Evolutionary conservation across 2,888 invertebrate genomes (phyloP).

Genomic region (Meloe dianella): DNA sequence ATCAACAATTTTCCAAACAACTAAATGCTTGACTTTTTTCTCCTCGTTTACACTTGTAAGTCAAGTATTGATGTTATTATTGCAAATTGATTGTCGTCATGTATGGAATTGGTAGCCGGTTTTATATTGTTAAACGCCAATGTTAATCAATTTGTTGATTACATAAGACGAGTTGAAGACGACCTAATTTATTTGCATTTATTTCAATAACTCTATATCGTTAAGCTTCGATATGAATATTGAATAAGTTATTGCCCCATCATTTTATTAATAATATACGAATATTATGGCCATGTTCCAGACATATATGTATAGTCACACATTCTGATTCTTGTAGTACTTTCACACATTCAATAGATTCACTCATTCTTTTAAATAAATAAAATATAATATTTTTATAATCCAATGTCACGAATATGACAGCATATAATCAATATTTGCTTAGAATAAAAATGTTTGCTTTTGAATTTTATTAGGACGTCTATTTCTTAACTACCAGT

Average conservation of each 20-base stretch:
- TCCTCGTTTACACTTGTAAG: background rate
- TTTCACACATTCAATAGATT: constrained; percentile 30
- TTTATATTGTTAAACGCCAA: constrained; percentile 9
- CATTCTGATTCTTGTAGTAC: too few relatives aligned
- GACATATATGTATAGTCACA: too few relatives aligned
- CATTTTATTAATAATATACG: constrained; percentile 16
- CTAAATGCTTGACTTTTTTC: background rate
- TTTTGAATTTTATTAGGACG: constrained; percentile 37
- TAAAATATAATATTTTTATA: constrained; percentile 34
- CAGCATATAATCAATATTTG: constrained; percentile 39
- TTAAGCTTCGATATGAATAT: constrained; percentile 23
- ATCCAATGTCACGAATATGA: constrained; percentile 32
- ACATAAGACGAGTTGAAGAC: constrained; percentile 13
- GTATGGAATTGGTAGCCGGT: constrained; percentile 14
- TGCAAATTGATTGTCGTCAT: constrained; percentile 3
- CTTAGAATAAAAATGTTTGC: constrained; percentile 39
- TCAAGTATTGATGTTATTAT: background rate
- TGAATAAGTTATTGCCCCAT: constrained; percentile 26
- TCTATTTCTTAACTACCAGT: constrained; percentile 37
- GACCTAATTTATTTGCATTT: constrained; percentile 24
- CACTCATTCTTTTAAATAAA: constrained; percentile 15
- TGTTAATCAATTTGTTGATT: constrained; percentile 20
- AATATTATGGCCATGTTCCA: constrained; percentile 21
- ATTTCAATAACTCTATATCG: constrained; percentile 19
- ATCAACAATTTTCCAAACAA: background rate